Evolutionary conservation across 2,113 vertebrate species (phyloP).

Genomic region (Pelecanus crispus): DNA sequence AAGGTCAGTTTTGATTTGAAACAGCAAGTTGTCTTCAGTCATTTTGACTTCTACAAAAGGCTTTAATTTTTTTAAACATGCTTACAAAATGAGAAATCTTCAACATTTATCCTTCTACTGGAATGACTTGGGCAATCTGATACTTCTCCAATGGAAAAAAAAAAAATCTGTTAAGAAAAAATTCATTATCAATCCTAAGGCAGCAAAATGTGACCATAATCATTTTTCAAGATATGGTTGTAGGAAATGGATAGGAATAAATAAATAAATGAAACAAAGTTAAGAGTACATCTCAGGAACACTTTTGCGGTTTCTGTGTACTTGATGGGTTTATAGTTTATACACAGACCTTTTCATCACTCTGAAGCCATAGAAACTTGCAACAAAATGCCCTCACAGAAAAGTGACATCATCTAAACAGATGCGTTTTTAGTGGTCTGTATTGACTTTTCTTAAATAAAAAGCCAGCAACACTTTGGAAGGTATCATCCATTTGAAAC

Average conservation of each 20-base stretch:
- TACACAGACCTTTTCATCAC: not conserved
- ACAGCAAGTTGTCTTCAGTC: not conserved
- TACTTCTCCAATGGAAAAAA: not conserved
- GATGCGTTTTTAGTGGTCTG: not conserved
- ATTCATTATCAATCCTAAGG: not conserved
- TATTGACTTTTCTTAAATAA: not conserved
- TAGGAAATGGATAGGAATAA: not conserved
- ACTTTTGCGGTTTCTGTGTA: not conserved
- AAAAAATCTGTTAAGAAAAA: not conserved
- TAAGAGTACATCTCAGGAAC: not conserved
- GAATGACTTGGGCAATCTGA: not conserved
- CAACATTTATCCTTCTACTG: not conserved
- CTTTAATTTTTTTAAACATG: not conserved
- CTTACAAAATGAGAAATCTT: not conserved
- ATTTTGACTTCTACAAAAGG: not conserved
- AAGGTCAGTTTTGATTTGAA: not conserved
- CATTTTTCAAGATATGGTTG: not conserved
- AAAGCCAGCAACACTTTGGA: not conserved
- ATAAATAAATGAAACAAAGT: not conserved
- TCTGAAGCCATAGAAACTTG: not conserved
- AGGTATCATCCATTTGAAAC: not conserved
- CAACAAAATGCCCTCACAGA: not conserved
- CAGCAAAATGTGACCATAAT: not conserved
- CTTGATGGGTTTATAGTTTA: not conserved
- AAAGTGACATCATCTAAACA: not conserved